Conservation (phyloP, 2,888 invertebrate species). For the Calliopum simillimum region DNA sequence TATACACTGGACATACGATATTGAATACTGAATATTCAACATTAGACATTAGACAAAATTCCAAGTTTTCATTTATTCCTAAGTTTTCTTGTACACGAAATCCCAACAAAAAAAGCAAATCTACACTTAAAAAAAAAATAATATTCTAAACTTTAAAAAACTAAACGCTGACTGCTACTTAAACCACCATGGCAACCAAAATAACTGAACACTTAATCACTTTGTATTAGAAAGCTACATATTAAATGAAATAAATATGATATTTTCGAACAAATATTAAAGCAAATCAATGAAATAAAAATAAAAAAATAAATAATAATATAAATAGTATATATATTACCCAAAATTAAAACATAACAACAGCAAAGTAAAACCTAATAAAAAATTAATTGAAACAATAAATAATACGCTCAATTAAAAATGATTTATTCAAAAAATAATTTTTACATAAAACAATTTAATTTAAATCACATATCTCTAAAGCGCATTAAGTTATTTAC, state of each 20-base stretch:
- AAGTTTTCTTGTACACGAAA: neutral
- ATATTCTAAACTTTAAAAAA: constrained; percentile 21
- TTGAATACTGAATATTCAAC: no score
- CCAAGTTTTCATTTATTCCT: no score
- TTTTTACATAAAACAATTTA: no score
- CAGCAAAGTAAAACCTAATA: constrained; percentile 36
- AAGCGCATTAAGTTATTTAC: neutral
- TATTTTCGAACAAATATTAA: constrained; percentile 3
- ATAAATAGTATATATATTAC: no score
- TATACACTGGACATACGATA: no score
- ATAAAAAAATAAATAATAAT: no score
- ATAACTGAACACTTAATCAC: constrained; percentile 11
- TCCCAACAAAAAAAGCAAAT: neutral
- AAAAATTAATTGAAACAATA: constrained; percentile 19
- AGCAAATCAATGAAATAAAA: no score
- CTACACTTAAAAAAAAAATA: neutral
- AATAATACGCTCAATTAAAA: neutral
- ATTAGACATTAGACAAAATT: no score
- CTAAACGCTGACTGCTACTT: constrained; percentile 32
- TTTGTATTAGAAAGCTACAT: constrained; percentile 1
- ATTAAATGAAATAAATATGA: constrained; percentile 19
- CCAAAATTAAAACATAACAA: constrained; percentile 22
- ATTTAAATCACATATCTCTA: no score
- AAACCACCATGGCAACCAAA: constrained; percentile 24
- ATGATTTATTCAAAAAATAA: no score